Conservation (phyloP, 2,113 vertebrate genomes). For the Diglossa brunneiventris region DNA sequence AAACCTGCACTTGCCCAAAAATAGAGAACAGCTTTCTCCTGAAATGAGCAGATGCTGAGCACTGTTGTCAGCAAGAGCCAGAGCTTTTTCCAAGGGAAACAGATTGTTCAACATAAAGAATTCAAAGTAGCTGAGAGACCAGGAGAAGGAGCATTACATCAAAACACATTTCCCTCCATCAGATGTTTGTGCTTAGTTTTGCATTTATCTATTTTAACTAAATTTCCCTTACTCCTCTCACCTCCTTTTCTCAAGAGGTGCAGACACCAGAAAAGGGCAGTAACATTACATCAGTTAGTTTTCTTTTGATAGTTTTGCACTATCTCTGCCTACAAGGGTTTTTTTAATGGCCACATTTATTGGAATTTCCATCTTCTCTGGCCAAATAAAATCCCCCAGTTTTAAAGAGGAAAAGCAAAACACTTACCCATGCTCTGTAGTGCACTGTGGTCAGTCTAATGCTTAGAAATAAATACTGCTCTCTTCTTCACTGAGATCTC, state of each 20-base stretch:
- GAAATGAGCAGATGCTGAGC: neutral
- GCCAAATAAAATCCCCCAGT: neutral
- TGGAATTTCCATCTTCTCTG: neutral
- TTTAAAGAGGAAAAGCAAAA: neutral
- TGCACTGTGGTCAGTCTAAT: neutral
- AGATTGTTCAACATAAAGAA: slow-evolving; percentile 7
- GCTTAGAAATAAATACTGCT: neutral
- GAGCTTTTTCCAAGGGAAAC: slow-evolving; percentile 5
- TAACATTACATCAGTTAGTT: neutral
- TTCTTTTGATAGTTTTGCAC: neutral
- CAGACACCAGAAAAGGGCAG: neutral
- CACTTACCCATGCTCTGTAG: neutral
- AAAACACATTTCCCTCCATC: neutral
- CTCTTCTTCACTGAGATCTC: neutral
- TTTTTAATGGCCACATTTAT: neutral
- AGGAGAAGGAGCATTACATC: neutral
- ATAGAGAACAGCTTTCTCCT: neutral
- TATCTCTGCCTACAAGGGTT: neutral
- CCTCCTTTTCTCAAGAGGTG: neutral
- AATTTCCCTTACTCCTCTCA: neutral
- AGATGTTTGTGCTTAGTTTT: neutral
- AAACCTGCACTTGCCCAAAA: neutral
- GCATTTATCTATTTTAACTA: neutral
- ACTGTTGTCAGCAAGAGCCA: neutral
- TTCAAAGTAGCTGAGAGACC: neutral